Base-by-base conservation (phyloP, 2,888 invertebrate genomes). In the Ceriagrion tenellum region DNA sequence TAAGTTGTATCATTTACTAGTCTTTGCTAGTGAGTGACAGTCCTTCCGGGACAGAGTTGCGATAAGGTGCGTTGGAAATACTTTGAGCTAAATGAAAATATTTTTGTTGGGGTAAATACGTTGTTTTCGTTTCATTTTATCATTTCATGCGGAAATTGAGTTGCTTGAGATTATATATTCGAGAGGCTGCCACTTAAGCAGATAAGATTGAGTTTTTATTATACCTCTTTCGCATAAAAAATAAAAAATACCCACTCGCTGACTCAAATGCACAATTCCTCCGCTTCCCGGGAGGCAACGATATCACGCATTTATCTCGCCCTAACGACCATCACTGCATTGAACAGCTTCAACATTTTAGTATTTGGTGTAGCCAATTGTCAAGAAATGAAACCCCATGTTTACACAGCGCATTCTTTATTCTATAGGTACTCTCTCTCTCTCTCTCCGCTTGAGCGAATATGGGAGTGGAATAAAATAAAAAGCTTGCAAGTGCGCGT, bases 311-410 rank as follows among this genome's bases (percentile, higher is more conserved):
- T 81, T 35, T 81, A 69, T 35, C 35, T 35, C 35, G 13, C 30
- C 3, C 16, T 6, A 81, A 81, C 81, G 30, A 35, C 81, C 35
- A 16, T 81, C 81, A 30, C 13, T 35, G 81, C 81, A 35, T 81
- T 81, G 81, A 81, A 35, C 81, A 35, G 81, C 81, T 35, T 35
- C 81, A 81, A 35, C 81, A 81, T 35, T 81, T 81, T 81, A 81
- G 81, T 35, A 81, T 81, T 81, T 81, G 30, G 81, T 35, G 81
- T 35, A 81, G 81, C 35, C 81, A 35, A 81, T 81, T 81, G 81
- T 81, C 81, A 81, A 30, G 81, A 81, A 81, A 81, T 81, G 81
- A 81, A 81, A 81, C 81, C 81, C 81, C 81, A 2, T 81, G 81
- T 81, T 81, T 81, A 81, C 81, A 81, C 30, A 35, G 35, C 35